Conservation (phyloP, 2,113 vertebrate species). For the Willisornis vidua region DNA sequence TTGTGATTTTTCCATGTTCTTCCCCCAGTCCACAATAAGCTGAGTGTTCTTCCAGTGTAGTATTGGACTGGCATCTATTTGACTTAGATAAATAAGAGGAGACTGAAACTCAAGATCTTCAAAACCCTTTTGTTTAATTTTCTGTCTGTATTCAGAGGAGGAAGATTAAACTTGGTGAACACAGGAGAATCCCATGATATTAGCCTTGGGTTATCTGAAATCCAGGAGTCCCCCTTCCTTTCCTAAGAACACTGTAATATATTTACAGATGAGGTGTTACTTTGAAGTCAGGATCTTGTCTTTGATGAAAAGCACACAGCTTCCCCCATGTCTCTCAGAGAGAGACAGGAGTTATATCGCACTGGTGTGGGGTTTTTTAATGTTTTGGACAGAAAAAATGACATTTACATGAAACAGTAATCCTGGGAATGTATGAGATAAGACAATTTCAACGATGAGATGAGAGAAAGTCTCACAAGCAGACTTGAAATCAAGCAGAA, state of each 20-base stretch:
- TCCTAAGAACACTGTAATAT: conserved; percentile 51
- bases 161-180: not conserved
- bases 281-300: conserved; percentile 75
- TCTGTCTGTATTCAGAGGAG: not conserved
- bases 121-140: not conserved
- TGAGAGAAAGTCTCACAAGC: conserved; percentile 49
- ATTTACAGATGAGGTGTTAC: conserved; percentile 72
- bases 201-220: conserved; percentile 50
- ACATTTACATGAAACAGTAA: conserved; percentile 79
- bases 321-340: conserved; percentile 72
- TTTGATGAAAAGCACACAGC: conserved; percentile 78
- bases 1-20: not conserved
- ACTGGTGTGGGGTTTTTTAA: conserved; percentile 65
- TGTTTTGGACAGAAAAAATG: conserved; percentile 79
- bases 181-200: not conserved
- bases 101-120: not conserved
- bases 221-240: conserved; percentile 39
- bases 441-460: conserved; percentile 61
- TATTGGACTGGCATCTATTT: not conserved
- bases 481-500: conserved; percentile 67
- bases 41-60: not conserved
- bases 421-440: conserved; percentile 63
- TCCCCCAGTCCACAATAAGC: not conserved
- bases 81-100: not conserved
- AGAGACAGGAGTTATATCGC: conserved; percentile 71